Conservation (phyloP, 2,797 vertebrate genomes). For the Austrolebias charrua region DNA sequence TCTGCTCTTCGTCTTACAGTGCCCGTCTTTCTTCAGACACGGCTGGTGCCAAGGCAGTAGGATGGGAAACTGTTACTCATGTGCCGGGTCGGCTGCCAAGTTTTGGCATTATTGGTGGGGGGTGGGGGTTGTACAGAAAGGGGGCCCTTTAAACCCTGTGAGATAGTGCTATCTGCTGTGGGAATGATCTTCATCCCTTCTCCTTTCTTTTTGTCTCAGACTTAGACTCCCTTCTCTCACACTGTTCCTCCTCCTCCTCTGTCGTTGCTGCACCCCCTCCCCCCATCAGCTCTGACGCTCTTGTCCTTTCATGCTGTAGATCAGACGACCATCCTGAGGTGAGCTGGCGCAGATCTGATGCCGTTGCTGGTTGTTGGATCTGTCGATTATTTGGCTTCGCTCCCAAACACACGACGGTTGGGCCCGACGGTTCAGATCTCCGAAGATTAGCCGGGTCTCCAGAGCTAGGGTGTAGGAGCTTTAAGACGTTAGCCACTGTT, state of each 20-base stretch:
- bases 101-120: conserved; percentile 79
- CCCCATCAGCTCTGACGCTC: conserved; percentile 16
- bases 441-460: conserved; percentile 68
- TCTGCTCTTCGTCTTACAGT: conserved; percentile 73
- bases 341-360: conserved; percentile 63
- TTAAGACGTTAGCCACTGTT: neutral
- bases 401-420: conserved; percentile 64
- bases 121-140: conserved; percentile 52
- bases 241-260: conserved; percentile 27
- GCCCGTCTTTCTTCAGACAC: conserved; percentile 71
- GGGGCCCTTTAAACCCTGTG: conserved; percentile 78
- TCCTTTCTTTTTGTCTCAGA: conserved; percentile 46
- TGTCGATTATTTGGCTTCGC: conserved; percentile 73
- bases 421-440: conserved; percentile 43
- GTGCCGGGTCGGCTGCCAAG: conserved; percentile 77
- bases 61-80: conserved; percentile 83
- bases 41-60: conserved; percentile 74
- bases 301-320: conserved; percentile 60
- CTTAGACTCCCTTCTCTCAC: conserved; percentile 36
- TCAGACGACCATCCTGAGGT: conserved; percentile 74
- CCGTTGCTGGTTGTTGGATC: conserved; percentile 66
- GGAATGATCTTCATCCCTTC: conserved; percentile 71
- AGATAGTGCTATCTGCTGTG: conserved; percentile 76
- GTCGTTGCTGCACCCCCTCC: neutral
- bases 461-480: conserved; percentile 22